These are phyloP conservation scores for Boloria euphrosyne DNA, from an alignment of 2,888 invertebrate species.

Conservation along the genomic window DNA sequence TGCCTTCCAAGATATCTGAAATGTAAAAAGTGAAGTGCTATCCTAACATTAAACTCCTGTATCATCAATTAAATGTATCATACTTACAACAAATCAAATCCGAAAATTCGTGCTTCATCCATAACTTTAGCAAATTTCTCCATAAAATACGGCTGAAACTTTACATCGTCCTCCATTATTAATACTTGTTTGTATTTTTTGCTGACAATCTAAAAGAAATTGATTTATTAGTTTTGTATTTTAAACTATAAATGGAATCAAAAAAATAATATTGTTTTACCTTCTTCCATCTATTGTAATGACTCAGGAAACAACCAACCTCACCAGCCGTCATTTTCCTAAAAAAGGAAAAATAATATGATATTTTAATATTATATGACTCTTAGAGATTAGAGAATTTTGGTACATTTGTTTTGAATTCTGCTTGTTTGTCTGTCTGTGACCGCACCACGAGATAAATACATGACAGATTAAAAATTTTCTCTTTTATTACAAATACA, in stretches of 20 bases:
- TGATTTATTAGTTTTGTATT: not conserved
- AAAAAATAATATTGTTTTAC: not conserved
- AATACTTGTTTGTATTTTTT: not conserved
- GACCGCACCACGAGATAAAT: too few relatives aligned
- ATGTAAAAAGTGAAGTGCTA: not conserved
- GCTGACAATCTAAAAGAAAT: not conserved
- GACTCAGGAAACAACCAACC: not conserved
- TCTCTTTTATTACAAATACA: too few relatives aligned
- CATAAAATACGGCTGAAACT: not conserved
- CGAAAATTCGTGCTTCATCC: not conserved
- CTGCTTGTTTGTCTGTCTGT: too few relatives aligned
- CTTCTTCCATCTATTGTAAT: not conserved
- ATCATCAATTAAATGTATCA: not conserved
- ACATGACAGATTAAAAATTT: too few relatives aligned
- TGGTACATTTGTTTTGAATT: too few relatives aligned
- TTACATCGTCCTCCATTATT: not conserved
- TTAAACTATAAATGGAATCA: not conserved
- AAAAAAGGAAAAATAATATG: not conserved
- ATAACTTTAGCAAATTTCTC: not conserved
- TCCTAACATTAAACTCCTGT: not conserved
- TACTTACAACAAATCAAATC: not conserved
- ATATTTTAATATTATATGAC: too few relatives aligned
- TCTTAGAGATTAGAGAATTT: too few relatives aligned
- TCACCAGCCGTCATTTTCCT: not conserved
- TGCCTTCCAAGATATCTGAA: not conserved